Base-by-base conservation (phyloP, 1,140 invertebrate genomes). In the Drosophila ogumai region DNA sequence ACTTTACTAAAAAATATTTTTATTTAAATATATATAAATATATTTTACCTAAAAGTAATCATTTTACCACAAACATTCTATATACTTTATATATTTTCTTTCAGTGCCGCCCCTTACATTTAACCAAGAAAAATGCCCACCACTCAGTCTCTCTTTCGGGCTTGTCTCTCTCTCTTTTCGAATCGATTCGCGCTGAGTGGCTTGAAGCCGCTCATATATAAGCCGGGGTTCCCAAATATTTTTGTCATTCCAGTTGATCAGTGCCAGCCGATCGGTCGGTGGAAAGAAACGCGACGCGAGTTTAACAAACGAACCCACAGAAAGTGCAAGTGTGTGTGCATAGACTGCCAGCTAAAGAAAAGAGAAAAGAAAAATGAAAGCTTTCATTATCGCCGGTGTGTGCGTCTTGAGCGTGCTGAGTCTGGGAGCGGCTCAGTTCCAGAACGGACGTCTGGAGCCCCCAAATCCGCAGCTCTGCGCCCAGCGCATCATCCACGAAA, bases 391-490 rank as follows among this genome's bases (percentile, higher is more conserved):
- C 55, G 66, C 93, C 66, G 75, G 91, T 77, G 78, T 91, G 66
- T 92, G 91, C 66, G 82, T 94, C 38, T 79, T 93, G 36, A 93
- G 93, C 54, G 81, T 94, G 55, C 75, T 94, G 50, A 93, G 93
- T 63, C 79, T 93, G 43, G 94, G 94, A 49, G 91, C 93, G 38
- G 95, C 94, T 19, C 96, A 96, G 90, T 96, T 96, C 86, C 94
- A 94, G 43, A 95, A 95, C 77, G 95, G 95, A 58, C 94, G 96
- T 66, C 91, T 97, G 73, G 96, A 96, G 82, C 94, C 95, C 6
- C 96, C 96, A 9, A 94, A 96, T 68, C 95, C 96, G 10, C 92
- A 93, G n/a, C 93, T 95, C 28, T 97, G 96, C 82, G 95, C 95
- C 5, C 95, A 96, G 91, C 94, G 96, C 92, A 91, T 93, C 43